Conservation (phyloP, 2,797 vertebrate species). For the Phrynocephalus guinanensis region DNA sequence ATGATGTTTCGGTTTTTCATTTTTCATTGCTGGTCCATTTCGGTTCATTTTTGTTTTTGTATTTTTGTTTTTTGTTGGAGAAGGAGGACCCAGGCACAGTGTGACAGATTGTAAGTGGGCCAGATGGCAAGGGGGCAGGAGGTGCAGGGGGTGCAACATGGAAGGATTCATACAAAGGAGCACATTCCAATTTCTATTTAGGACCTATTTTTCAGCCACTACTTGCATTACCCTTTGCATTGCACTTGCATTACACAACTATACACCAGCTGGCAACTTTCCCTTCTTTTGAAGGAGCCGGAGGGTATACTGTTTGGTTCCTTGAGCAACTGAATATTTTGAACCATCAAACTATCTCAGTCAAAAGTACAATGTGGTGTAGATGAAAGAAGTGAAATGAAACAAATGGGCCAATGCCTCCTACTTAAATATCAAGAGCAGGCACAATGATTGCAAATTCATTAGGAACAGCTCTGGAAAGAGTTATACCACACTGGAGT, state of each 20-base stretch:
- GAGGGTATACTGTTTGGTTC: background rate
- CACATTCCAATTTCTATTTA: background rate
- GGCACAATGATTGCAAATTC: conserved; percentile 2
- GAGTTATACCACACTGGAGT: conserved; percentile 17
- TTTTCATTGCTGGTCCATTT: no score
- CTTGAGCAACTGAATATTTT: background rate
- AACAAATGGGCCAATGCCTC: background rate
- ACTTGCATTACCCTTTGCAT: background rate
- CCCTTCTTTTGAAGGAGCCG: background rate
- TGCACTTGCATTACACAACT: background rate
- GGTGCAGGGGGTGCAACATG: no score
- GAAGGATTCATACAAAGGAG: no score
- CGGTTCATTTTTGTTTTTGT: no score
- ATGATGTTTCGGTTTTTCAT: no score
- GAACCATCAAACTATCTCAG: background rate
- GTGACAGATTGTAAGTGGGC: no score
- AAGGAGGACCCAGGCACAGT: no score
- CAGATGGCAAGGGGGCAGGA: no score
- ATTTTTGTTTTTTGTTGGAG: no score
- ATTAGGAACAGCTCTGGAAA: conserved; percentile 35
- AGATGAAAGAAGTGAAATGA: conserved; percentile 10
- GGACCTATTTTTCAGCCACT: background rate
- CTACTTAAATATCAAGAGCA: background rate
- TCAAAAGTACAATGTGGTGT: background rate
- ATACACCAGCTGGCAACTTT: background rate